Evolutionary conservation across 2,113 vertebrate species (phyloP), one percentile per base, ranked within the genome.

Genomic region (Tyto alba): DNA sequence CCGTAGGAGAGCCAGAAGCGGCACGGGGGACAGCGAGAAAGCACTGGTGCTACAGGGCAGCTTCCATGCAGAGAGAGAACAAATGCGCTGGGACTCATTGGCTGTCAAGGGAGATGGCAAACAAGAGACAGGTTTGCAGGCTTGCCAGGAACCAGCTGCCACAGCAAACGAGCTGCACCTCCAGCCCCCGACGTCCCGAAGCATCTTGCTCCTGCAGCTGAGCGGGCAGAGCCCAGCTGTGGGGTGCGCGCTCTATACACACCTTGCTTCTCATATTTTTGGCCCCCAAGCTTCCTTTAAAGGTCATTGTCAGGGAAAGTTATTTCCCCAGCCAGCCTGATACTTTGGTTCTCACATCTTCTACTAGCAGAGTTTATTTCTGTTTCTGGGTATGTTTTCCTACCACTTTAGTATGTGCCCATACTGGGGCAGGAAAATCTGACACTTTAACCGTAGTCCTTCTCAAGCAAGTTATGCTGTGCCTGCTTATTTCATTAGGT

Each of bases 231-330:
- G 27, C 59, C 63, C 68, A 62, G 29, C 15, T 62, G 41, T n/a
- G 64, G 41, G 63, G 17, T 50, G 19, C 22, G 29, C 0, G 0
- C 32, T 91, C 3, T 9, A 11, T 19, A 23, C 1, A 3, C n/a
- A 52, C 36, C 10, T 50, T 72, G n/a, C 19, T 56, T 38, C 56
- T 52, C 20, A 5, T 23, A 43, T 19, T 47, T 89, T 88, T 88
- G 67, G 7, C 34, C 27, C 32, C 16, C 10, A 56, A 29, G 71
- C 10, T 69, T 71, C 23, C 43, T 86, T 89, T 52, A 59, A 57
- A 91, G 64, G 41, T 79, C 67, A 27, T 21, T 22, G 30, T 88
- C 48, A 66, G 43, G 55, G 62, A 76, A n/a, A 14, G 8, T 69
- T 82, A 29, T 76, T 78, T 79, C 36, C 21, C 32, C 29, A 91